phyloP scores from a whole-genome alignment of 2,888 invertebrate genomes.

The Thereva nobilitata region DNA sequence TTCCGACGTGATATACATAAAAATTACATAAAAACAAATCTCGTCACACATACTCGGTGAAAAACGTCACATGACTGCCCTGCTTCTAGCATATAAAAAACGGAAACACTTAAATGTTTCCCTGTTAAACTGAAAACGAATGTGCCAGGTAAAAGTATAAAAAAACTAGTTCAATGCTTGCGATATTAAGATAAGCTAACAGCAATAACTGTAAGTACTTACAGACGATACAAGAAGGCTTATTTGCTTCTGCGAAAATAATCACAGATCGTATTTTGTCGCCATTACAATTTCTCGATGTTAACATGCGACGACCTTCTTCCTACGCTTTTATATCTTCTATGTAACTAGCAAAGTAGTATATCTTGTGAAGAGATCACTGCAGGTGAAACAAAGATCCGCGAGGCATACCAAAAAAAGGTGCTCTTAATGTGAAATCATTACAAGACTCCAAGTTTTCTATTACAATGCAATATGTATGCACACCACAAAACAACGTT shows the following conservation, averaged over 20 bases:
- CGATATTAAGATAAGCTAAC: slow-evolving; percentile 24
- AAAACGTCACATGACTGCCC: no score
- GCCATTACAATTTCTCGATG: slow-evolving; percentile 28
- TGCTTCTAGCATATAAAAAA: no score
- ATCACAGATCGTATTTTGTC: slow-evolving; percentile 36
- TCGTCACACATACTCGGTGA: no score
- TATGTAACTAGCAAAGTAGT: background rate
- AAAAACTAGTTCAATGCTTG: slow-evolving; percentile 25
- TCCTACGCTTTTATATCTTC: slow-evolving; percentile 23
- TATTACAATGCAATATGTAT: slow-evolving; percentile 23
- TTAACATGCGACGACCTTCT: slow-evolving; percentile 28
- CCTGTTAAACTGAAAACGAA: slow-evolving; percentile 22
- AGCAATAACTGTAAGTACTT: slow-evolving; percentile 35
- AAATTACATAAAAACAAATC: no score
- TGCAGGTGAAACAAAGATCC: background rate
- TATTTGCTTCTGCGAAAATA: slow-evolving; percentile 33
- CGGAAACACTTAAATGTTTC: background rate
- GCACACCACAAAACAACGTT: background rate
- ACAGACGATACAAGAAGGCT: slow-evolving; percentile 24
- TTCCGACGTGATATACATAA: no score
- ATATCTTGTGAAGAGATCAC: slow-evolving; percentile 13
- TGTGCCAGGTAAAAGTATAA: slow-evolving; percentile 18
- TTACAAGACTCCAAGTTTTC: slow-evolving; percentile 24
- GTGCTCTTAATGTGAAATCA: slow-evolving; percentile 20
- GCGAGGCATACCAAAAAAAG: background rate